Base-by-base conservation (phyloP, 2,113 vertebrate species). In the Leucoraja erinaceus region DNA sequence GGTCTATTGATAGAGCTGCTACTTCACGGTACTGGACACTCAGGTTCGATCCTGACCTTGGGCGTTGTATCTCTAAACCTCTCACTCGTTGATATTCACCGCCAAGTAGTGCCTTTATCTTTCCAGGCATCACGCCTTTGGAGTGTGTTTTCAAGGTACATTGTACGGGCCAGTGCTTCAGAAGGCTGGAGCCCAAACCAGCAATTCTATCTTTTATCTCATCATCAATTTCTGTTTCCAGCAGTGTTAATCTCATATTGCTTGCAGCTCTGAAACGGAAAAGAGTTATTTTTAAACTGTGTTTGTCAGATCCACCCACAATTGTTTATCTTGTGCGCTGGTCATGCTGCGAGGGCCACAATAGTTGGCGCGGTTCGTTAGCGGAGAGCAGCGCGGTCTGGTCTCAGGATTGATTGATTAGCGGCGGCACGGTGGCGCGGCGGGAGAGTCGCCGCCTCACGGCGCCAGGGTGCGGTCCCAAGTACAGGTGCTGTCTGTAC, bases 161-260 rank as follows among this genome's bases (percentile, higher is more conserved):
- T 56, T 81, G 78, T 81, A 54, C 10, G 47, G 22, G 38, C 38
- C 38, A 47, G 38, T 47, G 38, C 38, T 47, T 47, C 38, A 47
- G 38, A 47, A 47, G 38, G 25, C 33, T 84, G 54, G 81, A 84
- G 81, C 81, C 81, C 4, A n/a, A 84, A 59, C 22, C 25, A 25
- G 54, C 81, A 84, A 59, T 84, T 84, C 54, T 10, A 59, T 84
- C 81, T 84, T 84, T 84, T 84, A 84, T 84, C 81, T 28, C 81
- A 84, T n/a, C 54, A 61, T 59, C 81, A 84, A 59, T 28, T 59
- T 84, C 81, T 12, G 81, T 25, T 59, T 84, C 54, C 81, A 84
- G 56, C 81, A 84, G 59, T 84, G 54, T 84, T 84, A 84, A 84
- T 84, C 81, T 59, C 47, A 59, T 84, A 59, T 84, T 84, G 56